phyloP scores from a whole-genome alignment of 2,113 vertebrate species.

The Burhinus bistriatus region DNA sequence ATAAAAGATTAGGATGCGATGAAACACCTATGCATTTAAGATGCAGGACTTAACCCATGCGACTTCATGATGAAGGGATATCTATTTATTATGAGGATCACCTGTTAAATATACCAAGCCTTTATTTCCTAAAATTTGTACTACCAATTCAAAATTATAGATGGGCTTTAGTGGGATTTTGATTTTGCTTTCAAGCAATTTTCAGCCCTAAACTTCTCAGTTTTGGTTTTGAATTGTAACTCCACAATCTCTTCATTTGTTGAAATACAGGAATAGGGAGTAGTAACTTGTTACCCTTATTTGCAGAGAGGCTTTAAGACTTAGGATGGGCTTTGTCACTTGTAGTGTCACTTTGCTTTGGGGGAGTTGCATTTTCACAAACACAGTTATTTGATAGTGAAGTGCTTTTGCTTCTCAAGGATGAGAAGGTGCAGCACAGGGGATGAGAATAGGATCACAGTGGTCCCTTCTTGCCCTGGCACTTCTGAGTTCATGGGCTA shows the following conservation, averaged over 20 bases:
- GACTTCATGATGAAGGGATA: neutral
- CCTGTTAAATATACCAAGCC: neutral
- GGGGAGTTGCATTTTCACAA: neutral
- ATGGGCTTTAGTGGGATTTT: neutral
- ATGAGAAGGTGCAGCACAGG: neutral
- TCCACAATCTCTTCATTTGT: neutral
- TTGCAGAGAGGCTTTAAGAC: neutral
- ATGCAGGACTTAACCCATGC: neutral
- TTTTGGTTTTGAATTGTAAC: neutral
- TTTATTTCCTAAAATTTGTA: neutral
- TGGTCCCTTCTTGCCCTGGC: neutral
- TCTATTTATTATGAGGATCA: neutral
- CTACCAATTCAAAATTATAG: neutral
- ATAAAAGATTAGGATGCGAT: slow-evolving; percentile 11
- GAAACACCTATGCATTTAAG: slow-evolving; percentile 43
- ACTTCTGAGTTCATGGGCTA: neutral
- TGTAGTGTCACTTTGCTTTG: neutral
- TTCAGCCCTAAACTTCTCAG: neutral
- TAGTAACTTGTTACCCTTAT: neutral
- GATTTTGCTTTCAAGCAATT: neutral
- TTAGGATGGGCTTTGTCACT: neutral
- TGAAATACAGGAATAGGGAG: neutral
- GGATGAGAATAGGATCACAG: neutral
- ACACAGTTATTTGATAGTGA: neutral
- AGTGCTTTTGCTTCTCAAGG: neutral